These are phyloP conservation scores for Mus spretus DNA, from an alignment of 2,797 vertebrate species.

Conservation along the genomic window DNA sequence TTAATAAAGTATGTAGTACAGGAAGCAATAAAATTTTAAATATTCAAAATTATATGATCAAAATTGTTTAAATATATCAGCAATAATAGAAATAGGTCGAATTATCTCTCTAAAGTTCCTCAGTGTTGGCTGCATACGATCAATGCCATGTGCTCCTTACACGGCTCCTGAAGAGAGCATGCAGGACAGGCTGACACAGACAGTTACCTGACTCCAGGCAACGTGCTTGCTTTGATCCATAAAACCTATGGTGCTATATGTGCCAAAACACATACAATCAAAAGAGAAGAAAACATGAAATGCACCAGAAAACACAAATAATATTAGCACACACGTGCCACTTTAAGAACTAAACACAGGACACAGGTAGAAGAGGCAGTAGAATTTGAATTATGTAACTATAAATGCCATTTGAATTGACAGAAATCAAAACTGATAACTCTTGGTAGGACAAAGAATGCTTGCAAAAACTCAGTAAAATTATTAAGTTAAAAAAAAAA, in stretches of 20 bases:
- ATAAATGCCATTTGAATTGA: neutral
- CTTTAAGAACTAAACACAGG: neutral
- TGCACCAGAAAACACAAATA: neutral
- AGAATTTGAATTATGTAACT: conserved; percentile 42
- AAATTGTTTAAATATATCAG: neutral
- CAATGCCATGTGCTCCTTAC: neutral
- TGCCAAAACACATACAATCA: neutral
- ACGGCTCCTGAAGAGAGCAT: neutral
- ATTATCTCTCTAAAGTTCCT: neutral
- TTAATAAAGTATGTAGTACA: neutral
- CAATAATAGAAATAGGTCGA: neutral
- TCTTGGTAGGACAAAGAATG: neutral
- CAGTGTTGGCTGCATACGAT: neutral
- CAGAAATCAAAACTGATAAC: conserved; percentile 46
- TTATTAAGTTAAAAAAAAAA: neutral
- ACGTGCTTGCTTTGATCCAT: neutral
- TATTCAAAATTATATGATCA: neutral
- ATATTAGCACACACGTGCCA: neutral
- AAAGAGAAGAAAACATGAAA: neutral
- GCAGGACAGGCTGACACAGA: neutral
- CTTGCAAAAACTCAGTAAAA: conserved; percentile 32
- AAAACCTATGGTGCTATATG: neutral
- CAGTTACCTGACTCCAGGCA: neutral
- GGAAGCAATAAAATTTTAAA: neutral
- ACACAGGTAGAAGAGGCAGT: neutral